Base-by-base conservation (phyloP, 2,888 invertebrate genomes). In the Harpalus rufipes region DNA sequence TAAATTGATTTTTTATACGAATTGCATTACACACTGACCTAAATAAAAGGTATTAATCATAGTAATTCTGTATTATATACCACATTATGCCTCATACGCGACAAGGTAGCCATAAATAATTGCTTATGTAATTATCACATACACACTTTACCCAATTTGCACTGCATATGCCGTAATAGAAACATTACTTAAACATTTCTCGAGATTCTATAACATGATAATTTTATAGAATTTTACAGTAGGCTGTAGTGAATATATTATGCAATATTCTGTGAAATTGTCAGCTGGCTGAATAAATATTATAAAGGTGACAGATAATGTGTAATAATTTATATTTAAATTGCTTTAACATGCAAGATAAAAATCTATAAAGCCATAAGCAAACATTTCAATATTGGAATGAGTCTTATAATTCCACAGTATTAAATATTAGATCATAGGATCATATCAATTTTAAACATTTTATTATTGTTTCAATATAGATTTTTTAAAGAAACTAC, bases 1-100 rank as follows among this genome's bases (percentile, higher is more conserved):
- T 21, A 76, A 51, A 51, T 51, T 18, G 76, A 51, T 51, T 76
- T 76, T 76, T 44, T 65, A 65, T 63, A 63, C 25, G 63, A 56
- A 56, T n/a, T 56, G 16, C 59, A 59, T 21, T 76, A 51, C 58
- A 21, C 4, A 59, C n/a, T 79, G 79, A 79, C 79, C 79, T 59
- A 58, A 25, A 79, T 79, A 79, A 78, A 78, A 18, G 25, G 21
- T 59, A 79, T 79, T 59, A 79, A 79, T 79, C 79, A 79, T 59
- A 59, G 21, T 59, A 6, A 79, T 58, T 59, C n/a, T 6, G 25
- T 32, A 59, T 58, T 79, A 44, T 76, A 56, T 56, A 56, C 7
- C 41, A n/a, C 56, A 56, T 76, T 76, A 44, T 44, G 41, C 44
- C 18, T 39, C 4, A n/a, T 44, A 7, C 58, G 58, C 32, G 59